phyloP scores from a whole-genome alignment of 2,888 invertebrate genomes.

The Epirrhoe tristata region DNA sequence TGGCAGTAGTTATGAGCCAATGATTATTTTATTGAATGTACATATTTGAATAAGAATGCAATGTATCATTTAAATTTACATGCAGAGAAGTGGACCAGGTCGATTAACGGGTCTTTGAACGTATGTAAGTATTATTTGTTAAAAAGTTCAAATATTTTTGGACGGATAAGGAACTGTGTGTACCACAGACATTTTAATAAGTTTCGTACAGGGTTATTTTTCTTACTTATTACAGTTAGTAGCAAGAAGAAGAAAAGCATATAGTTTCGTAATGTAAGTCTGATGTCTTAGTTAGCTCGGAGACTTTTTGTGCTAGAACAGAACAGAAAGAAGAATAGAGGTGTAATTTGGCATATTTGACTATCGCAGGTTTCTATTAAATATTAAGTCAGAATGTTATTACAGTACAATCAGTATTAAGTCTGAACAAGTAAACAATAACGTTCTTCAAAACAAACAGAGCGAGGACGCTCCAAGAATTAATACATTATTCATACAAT shows the following conservation, averaged over 20 bases:
- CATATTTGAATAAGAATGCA: conserved; percentile 10
- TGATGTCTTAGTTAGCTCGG: no score
- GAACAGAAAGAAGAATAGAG: no score
- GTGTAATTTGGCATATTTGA: no score
- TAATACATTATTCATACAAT: conserved; percentile 41
- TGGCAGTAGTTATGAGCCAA: neutral
- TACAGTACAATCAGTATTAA: neutral
- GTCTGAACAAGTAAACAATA: conserved; percentile 13
- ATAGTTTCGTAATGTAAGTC: no score
- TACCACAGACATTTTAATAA: no score
- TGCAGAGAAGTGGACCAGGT: conserved; percentile 51
- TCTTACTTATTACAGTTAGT: neutral
- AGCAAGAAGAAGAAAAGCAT: no score
- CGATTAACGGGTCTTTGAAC: conserved; percentile 62
- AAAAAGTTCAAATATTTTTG: conserved; percentile 1
- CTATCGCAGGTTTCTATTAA: no score
- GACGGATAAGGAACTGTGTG: neutral
- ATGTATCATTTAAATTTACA: conserved; percentile 32
- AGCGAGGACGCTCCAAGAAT: conserved; percentile 48
- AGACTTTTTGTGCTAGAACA: no score
- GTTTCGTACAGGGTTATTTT: neutral
- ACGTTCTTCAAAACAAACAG: conserved; percentile 51
- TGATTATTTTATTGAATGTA: neutral
- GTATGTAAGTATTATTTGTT: conserved; percentile 11
- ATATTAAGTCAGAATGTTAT: no score